These are phyloP conservation scores for Galerucella calmariensis DNA, from an alignment of 2,888 invertebrate genomes.

Conservation along the genomic window DNA sequence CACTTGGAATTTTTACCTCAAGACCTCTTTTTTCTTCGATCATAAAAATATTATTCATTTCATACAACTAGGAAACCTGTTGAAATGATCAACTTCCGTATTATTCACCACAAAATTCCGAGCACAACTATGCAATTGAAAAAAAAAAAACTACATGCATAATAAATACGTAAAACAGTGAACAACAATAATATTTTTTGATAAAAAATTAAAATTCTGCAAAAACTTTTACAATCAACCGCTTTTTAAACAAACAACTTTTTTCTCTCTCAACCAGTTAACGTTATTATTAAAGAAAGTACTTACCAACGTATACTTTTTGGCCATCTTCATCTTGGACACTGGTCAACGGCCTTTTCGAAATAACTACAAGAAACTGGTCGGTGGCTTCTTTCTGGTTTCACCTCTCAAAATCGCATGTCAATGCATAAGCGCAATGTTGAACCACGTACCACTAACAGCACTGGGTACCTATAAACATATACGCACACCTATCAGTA, in stretches of 20 bases:
- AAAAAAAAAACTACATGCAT: too few species aligned
- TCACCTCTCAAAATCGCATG: constrained; percentile 11
- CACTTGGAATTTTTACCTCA: neutral
- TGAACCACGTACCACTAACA: neutral
- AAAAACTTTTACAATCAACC: neutral
- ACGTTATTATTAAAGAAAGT: neutral
- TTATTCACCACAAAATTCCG: neutral
- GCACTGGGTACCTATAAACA: constrained; percentile 4
- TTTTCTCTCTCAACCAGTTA: neutral
- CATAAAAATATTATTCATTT: neutral
- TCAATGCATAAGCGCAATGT: constrained; percentile 15
- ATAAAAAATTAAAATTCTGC: neutral
- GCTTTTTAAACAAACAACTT: neutral
- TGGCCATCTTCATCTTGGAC: constrained; percentile 37
- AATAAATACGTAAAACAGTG: too few species aligned
- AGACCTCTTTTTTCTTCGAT: neutral
- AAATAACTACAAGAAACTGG: constrained; percentile 21
- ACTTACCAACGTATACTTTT: constrained; percentile 43
- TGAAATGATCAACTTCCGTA: neutral
- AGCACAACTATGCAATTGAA: too few species aligned
- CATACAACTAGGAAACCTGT: neutral
- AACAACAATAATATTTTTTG: neutral
- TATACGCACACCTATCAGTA: neutral
- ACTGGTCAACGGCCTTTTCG: constrained; percentile 24
- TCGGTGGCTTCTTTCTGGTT: constrained; percentile 17